Evolutionary conservation across 2,797 vertebrate genomes (phyloP).

Genomic region (Chrysocyon brachyurus): DNA sequence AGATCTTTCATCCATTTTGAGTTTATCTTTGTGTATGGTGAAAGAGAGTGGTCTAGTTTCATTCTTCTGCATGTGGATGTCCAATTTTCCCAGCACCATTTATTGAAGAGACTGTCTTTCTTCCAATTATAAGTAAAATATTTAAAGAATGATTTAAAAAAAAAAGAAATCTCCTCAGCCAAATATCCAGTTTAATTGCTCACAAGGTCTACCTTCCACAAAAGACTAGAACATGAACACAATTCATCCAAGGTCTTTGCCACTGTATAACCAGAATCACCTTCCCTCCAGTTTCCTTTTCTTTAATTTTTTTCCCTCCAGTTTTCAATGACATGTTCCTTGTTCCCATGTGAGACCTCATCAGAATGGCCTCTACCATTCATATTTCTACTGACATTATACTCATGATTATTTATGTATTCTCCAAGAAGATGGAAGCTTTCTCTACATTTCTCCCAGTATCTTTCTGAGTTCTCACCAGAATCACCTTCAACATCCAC

Average conservation of each 20-base stretch:
- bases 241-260: neutral
- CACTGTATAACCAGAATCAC: neutral
- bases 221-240: neutral
- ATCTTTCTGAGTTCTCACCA: neutral
- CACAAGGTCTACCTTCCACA: neutral
- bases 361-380: neutral
- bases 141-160: too few relatives aligned
- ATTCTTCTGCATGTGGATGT: too few relatives aligned
- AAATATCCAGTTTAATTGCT: neutral
- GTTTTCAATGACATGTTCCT: neutral
- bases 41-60: too few relatives aligned
- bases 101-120: too few relatives aligned
- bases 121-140: too few relatives aligned
- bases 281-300: neutral
- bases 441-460: neutral
- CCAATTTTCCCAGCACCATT: too few relatives aligned
- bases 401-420: neutral
- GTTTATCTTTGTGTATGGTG: too few relatives aligned
- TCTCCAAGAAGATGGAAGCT: neutral
- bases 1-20: too few relatives aligned
- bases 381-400: neutral
- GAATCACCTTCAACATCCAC: neutral
- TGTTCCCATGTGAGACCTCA: neutral
- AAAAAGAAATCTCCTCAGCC: neutral
- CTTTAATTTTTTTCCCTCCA: neutral